Evolutionary conservation across 2,888 invertebrate species (phyloP), one percentile per base, ranked within the genome.

Genomic region (Loripinus fragilis): DNA sequence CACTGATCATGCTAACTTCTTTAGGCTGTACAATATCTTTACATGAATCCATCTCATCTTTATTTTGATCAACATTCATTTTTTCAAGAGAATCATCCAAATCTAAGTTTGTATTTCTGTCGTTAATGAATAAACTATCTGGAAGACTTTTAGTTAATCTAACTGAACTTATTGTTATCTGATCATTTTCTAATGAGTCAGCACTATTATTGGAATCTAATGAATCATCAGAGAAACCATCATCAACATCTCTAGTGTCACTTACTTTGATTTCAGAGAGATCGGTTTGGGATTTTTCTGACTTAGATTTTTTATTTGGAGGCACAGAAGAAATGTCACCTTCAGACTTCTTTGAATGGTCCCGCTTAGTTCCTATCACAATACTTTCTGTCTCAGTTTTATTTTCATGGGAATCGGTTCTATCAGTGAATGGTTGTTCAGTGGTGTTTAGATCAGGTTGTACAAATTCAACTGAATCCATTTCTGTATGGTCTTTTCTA

Each of bases 161-260:
- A 52, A 69, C 60, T 12, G 33, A 33, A 33, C 8, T 2, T 3
- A 10, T 20, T 17, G 5, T 55, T 15, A 41, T 42, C 64, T 66
- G 71, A 2, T 52, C 71, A n/a, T 78, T 75, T 23, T 88, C 86
- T 66, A 85, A 74, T 23, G 83, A 84, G 71, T 86, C 86, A 70
- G 74, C 68, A 60, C 80, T 82, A 0, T 71, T 38, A 69, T 77
- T 73, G 17, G 74, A 71, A 70, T 84, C 78, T 33, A 82, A 77
- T 28, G 81, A 82, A 79, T 82, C 81, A 60, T 80, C 77, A 45
- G 79, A 80, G 55, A 80, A 80, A 70, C 23, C 15, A 28, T 65
- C 76, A 38, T 65, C 42, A 41, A n/a, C 20, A 42, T 48, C 52
- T 20, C 52, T 33, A 33, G 5, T 30, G 10, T 38, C 12, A 38